Evolutionary conservation across 2,888 invertebrate genomes (phyloP), one percentile per base, ranked within the genome.

Genomic region (Atherix ibis): DNA sequence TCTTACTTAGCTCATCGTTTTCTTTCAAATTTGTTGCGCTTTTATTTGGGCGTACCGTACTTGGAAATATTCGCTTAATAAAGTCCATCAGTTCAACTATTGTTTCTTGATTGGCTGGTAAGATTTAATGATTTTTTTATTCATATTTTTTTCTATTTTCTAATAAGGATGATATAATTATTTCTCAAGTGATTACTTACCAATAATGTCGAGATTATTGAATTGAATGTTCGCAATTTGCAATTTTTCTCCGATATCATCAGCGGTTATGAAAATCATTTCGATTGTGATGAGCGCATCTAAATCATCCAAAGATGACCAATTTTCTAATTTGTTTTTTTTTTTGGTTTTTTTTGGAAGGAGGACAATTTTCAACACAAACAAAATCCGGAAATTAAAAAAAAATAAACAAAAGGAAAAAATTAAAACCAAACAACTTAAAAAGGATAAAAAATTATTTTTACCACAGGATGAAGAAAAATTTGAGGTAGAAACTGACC

Each of bases 51-150:
- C 56, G 18, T 39, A 50, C 53, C 41, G 44, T 50, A 40, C 37
- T 62, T 18, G 69, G 71, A 40, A 73, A 68, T 3, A 85, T 73
- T 32, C 87, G 70, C 47, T 80, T 78, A 4, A 75, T 70, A 53
- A 94, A 92, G n/a, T 85, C 84, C 44, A 91, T 71, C 38, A 95
- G 61, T 57, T 95, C 94, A 8, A 92, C 84, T 43, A 94, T 81
- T 0, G 94, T 94, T 58, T 91, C 91, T 56, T 92, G 92, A 62
- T 94, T 94, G 0, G 91, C 88, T 84, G 54, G 10, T 48, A 42
- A 32, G 25, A 28, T 18, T 28, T 35, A 30, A 31, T 31, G 8
- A 8, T 9, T 15, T 15, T 22, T 10, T 14, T 18, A 18, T 15
- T 10, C 8, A 4, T 17, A 27, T 14, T 31, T 9, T 8, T 22